These are phyloP conservation scores for Pristionchus arcanus DNA, from an alignment of 2,888 invertebrate species.

Conservation along the genomic window DNA sequence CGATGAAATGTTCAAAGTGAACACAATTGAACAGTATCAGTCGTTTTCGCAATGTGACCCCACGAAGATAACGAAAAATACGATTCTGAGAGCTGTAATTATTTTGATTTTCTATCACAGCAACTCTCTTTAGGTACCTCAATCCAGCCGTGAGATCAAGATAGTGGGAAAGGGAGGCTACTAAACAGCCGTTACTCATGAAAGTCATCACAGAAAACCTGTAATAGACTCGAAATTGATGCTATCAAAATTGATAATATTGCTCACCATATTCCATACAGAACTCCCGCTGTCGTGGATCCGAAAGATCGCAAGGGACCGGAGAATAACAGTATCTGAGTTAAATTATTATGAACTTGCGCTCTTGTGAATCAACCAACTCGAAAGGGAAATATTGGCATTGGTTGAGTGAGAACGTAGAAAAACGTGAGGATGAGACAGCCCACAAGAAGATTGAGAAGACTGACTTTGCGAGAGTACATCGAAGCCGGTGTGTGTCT, in stretches of 20 bases:
- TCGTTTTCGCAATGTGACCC: neutral
- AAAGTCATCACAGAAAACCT: slow-evolving; percentile 20
- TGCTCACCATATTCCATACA: neutral
- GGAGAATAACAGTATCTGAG: neutral
- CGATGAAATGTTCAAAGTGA: neutral
- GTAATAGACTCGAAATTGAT: neutral
- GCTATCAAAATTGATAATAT: neutral
- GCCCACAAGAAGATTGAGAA: neutral
- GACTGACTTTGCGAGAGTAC: neutral
- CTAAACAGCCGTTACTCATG: neutral
- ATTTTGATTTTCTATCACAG: no score
- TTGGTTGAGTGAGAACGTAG: neutral
- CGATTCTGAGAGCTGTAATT: slow-evolving; percentile 19
- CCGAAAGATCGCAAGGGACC: neutral
- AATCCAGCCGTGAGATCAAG: neutral
- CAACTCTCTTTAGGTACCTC: neutral
- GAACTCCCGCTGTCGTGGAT: neutral
- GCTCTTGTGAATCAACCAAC: neutral
- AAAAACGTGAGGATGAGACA: neutral
- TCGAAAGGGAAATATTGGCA: neutral
- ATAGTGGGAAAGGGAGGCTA: neutral
- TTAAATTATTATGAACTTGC: neutral
- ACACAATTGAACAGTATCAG: neutral
- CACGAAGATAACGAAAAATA: neutral
- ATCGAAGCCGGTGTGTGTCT: neutral